phyloP scores from a whole-genome alignment of 1,140 invertebrate species.

The Diploscapter pachys region DNA sequence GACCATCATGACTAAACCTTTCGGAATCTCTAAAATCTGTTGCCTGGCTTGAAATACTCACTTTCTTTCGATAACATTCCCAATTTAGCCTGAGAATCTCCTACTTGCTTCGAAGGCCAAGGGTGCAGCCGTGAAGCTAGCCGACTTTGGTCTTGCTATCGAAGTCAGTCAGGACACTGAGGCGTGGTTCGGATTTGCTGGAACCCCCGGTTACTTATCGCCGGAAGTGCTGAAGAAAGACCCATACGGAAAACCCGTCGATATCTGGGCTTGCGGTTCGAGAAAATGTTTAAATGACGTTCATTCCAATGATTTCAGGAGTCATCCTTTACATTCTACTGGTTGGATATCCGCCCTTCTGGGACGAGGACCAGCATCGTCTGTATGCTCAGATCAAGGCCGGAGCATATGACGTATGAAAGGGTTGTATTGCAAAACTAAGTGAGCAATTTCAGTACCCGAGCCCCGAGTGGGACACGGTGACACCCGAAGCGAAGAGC shows the following conservation, averaged over 20 bases:
- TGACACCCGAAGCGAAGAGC: constrained; percentile 98
- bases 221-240: constrained; percentile 99
- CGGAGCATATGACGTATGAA: constrained; percentile 89
- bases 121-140: constrained; percentile 97
- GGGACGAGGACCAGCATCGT: constrained; percentile 99
- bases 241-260: constrained; percentile 98
- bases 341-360: constrained; percentile 99
- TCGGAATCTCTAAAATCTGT: constrained; percentile 11
- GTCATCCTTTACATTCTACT: constrained; percentile 99
- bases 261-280: constrained; percentile 97
- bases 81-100: constrained; percentile 87
- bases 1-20: too few relatives aligned
- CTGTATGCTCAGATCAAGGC: constrained; percentile 99
- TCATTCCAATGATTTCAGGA: constrained; percentile 62
- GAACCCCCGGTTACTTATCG: constrained; percentile 96
- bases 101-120: constrained; percentile 97
- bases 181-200: constrained; percentile 99
- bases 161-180: constrained; percentile 98
- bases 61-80: constrained; percentile 52
- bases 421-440: neutral
- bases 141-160: constrained; percentile 97
- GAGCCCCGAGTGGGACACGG: constrained; percentile 99
- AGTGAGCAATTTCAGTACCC: constrained; percentile 74
- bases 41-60: constrained; percentile 2
- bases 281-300: constrained; percentile 29